Percentiles rank a stretch among this genome's conserved stretches.
Conservation (phyloP, 2,888 invertebrate genomes). For the Vesta saturnalis region DNA sequence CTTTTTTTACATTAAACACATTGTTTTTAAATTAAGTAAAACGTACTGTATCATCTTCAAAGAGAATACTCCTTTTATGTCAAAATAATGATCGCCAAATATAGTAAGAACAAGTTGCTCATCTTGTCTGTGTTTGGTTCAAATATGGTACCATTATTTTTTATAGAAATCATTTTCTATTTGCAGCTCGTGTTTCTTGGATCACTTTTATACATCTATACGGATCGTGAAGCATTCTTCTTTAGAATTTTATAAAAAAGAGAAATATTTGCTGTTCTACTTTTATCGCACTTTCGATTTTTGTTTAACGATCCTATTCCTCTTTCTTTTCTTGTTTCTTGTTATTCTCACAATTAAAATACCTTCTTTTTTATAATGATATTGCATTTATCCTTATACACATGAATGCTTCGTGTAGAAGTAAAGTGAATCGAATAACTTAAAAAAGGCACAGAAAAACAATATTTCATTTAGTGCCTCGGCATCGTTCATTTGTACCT, state of each 20-base stretch:
- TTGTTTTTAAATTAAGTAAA: conserved; percentile 27
- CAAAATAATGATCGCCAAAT: conserved; percentile 37
- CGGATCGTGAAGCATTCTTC: background rate
- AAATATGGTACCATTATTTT: conserved; percentile 27
- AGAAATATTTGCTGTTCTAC: background rate
- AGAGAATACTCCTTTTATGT: conserved; percentile 32
- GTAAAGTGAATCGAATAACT: no score
- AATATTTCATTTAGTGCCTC: no score
- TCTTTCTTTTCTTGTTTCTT: no score
- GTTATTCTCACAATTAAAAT: no score
- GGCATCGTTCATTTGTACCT: no score
- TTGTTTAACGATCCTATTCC: no score
- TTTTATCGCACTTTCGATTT: no score
- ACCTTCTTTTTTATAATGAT: no score
- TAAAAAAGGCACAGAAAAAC: no score
- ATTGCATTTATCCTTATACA: no score
- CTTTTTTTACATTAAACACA: conserved; percentile 11
- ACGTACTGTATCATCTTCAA: conserved; percentile 30
- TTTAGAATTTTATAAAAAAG: no score
- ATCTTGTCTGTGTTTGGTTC: conserved; percentile 23
- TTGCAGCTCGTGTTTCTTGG: conserved; percentile 22
- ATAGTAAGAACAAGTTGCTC: conserved; percentile 33
- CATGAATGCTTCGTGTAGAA: no score
- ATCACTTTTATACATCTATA: background rate
- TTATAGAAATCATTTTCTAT: conserved; percentile 19